Percentiles rank a stretch among this genome's conserved stretches.
These are phyloP conservation scores for Lepidurus packardi DNA, from an alignment of 1,140 invertebrate species.

Conservation along the genomic window DNA sequence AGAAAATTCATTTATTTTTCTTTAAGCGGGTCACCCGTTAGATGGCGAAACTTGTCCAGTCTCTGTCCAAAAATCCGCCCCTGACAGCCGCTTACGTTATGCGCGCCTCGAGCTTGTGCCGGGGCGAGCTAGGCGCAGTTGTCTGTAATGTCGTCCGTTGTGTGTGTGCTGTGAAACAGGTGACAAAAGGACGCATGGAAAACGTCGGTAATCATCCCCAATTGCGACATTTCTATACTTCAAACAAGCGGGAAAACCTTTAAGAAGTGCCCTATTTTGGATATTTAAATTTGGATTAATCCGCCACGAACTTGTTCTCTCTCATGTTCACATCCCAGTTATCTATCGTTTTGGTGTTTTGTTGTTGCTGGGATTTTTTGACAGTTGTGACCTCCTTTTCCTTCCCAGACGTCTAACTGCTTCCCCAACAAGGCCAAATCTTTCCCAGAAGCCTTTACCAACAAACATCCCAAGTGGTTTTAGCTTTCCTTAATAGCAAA, in stretches of 20 bases:
- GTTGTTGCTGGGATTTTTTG: constrained; percentile 19
- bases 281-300: background rate
- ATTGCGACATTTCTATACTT: background rate
- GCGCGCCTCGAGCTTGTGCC: constrained; percentile 16
- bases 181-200: constrained; percentile 21
- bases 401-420: background rate
- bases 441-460: background rate
- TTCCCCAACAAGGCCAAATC: background rate
- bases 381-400: constrained; percentile 18
- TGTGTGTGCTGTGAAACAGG: background rate
- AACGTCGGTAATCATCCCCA: background rate
- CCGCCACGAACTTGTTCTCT: background rate
- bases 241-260: background rate
- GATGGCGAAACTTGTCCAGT: background rate
- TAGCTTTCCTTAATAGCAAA: background rate
- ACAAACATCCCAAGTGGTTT: background rate
- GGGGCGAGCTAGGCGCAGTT: constrained; percentile 16
- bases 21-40: background rate
- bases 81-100: background rate
- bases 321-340: background rate
- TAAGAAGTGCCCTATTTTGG: background rate
- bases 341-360: background rate
- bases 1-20: background rate
- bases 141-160: constrained; percentile 17
- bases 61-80: background rate